Percentiles rank a stretch among this genome's conserved stretches.
Conservation (phyloP, 2,888 invertebrate genomes). For the Tenthredo notha region DNA sequence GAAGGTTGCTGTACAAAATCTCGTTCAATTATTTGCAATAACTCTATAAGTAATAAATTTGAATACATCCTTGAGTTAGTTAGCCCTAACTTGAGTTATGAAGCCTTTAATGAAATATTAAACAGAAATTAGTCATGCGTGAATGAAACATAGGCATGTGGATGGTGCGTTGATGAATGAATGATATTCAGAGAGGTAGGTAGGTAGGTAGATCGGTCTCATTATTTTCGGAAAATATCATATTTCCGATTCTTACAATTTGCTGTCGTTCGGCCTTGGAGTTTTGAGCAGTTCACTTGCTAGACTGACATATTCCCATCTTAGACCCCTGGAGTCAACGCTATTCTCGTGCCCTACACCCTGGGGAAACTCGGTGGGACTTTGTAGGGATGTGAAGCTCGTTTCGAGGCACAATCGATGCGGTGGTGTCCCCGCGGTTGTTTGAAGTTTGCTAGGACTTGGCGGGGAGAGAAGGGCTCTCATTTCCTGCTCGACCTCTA, state of each 20-base stretch:
- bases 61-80: neutral
- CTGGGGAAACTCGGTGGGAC: slow-evolving; percentile 77
- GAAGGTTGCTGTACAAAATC: slow-evolving; percentile 51
- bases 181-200: neutral
- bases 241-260: slow-evolving; percentile 69
- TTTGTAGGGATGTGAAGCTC: slow-evolving; percentile 86
- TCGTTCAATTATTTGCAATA: slow-evolving; percentile 24
- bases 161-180: slow-evolving; percentile 4
- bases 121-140: slow-evolving; percentile 16
- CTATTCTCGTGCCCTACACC: slow-evolving; percentile 73
- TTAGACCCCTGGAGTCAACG: slow-evolving; percentile 75
- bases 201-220: slow-evolving; percentile 4
- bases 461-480: slow-evolving; percentile 78
- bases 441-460: slow-evolving; percentile 80
- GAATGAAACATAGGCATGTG: neutral
- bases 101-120: neutral
- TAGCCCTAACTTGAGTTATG: neutral
- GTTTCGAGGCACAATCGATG: slow-evolving; percentile 86
- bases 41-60: slow-evolving; percentile 3
- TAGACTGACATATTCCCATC: slow-evolving; percentile 80
- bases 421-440: slow-evolving; percentile 78
- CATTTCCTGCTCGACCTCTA: slow-evolving; percentile 74
- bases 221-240: slow-evolving; percentile 15
- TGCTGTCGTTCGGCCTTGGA: slow-evolving; percentile 69
- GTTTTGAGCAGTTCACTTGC: slow-evolving; percentile 74